These are phyloP conservation scores for Rhinogobius similis DNA, from an alignment of 2,113 vertebrate genomes.

Conservation along the genomic window DNA sequence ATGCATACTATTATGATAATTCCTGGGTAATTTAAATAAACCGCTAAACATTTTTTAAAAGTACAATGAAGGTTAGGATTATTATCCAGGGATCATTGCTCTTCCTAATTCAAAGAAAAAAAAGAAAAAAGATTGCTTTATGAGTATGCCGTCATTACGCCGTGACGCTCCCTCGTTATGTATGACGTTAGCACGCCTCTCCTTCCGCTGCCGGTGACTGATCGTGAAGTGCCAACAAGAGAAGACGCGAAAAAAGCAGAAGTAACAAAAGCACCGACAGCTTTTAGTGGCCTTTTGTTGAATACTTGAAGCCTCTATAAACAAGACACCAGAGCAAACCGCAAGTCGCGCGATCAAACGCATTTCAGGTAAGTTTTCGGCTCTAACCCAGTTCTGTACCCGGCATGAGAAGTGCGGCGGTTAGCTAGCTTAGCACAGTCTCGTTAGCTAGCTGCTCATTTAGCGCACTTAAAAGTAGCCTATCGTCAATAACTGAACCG, in stretches of 20 bases:
- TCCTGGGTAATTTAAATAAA: too few species aligned
- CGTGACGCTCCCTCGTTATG: slow-evolving; percentile 29
- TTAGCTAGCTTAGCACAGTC: not conserved
- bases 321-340: not conserved
- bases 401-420: slow-evolving; percentile 26
- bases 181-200: slow-evolving; percentile 31
- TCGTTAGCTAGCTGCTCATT: slow-evolving; percentile 16
- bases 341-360: not conserved
- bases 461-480: slow-evolving; percentile 23
- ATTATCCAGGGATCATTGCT: too few species aligned
- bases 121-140: too few species aligned
- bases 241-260: slow-evolving; percentile 42
- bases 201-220: slow-evolving; percentile 63
- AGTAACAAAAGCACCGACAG: slow-evolving; percentile 22
- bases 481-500: not conserved
- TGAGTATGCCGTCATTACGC: slow-evolving; percentile 1
- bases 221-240: slow-evolving; percentile 32
- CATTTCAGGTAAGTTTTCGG: slow-evolving; percentile 33
- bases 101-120: too few species aligned
- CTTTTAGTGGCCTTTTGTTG: slow-evolving; percentile 1
- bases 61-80: too few species aligned
- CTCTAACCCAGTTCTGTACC: not conserved
- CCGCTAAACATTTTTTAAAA: too few species aligned
- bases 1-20: too few species aligned
- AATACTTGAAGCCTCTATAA: not conserved